Base-by-base conservation (phyloP, 1,140 invertebrate species). In the Neodiprion pinetum region DNA sequence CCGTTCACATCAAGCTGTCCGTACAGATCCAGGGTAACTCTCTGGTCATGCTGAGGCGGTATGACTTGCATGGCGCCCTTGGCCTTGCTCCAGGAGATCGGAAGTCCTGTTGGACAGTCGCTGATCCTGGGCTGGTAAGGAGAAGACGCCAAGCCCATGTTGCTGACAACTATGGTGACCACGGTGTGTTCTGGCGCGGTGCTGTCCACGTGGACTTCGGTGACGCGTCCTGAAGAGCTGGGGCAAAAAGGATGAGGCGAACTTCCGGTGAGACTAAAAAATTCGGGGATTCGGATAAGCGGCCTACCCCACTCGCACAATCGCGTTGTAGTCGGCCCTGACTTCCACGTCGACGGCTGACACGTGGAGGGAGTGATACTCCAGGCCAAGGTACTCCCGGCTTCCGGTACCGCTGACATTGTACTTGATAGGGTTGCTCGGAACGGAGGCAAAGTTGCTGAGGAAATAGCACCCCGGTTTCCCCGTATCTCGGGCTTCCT, bases 391-490 rank as follows among this genome's bases (percentile, higher is more conserved):
- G 75, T 82, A 87, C 77, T 86, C 81, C 73, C 79, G 79, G 67
- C 82, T 82, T 72, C 81, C 80, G 71, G 77, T 84, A 69, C 79
- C 81, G 73, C 86, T 89, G 74, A 81, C 82, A 65, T 79, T 83
- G 79, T 84, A 84, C 77, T 83, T 82, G 75, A 84, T 80, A 70
- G 87, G 77, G 75, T 88, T 80, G 67, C 82, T 78, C 40, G 88
- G 84, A 40, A 89, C 83, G 74, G 74, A 75, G 9, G 86, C 88
- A 76, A 84, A 89, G 80, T 90, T 85, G 78, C 88, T 89, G 74
- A 90, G 82, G 78, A 90, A 90, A 81, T 87, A 90, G 73, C 86
- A 85, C 49, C 89, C 89, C 49, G 76, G 80, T 77, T 82, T 83
- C 9, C 85, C 86, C 48, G 79, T 76, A 40, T 78, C 74, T 70